phyloP scores from a whole-genome alignment of 1,140 invertebrate species.

The Frieseomelitta varia region DNA sequence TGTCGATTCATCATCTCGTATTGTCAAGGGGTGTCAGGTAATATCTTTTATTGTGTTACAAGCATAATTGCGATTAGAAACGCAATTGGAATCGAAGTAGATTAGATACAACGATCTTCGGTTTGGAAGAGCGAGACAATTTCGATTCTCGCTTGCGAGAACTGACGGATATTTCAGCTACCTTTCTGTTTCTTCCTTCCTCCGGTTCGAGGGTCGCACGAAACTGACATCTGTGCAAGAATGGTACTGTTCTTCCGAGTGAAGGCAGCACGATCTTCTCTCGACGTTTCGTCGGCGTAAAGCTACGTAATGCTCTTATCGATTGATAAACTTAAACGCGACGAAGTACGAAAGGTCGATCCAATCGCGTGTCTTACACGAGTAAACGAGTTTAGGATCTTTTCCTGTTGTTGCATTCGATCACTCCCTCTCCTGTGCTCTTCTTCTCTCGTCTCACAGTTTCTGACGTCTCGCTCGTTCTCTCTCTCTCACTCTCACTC shows the following conservation, averaged over 20 bases:
- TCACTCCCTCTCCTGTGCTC: not conserved
- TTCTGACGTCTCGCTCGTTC: not conserved
- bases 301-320: not conserved
- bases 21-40: slow-evolving; percentile 44
- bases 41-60: slow-evolving; percentile 46
- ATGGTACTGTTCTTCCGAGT: too few relatives aligned
- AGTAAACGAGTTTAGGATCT: slow-evolving; percentile 52
- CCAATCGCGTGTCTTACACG: slow-evolving; percentile 53
- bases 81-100: slow-evolving; percentile 17
- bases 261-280: too few relatives aligned
- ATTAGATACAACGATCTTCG: slow-evolving; percentile 6
- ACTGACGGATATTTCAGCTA: not conserved
- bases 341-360: slow-evolving; percentile 43
- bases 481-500: not conserved
- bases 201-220: not conserved
- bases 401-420: slow-evolving; percentile 14
- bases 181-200: not conserved
- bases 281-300: too few relatives aligned
- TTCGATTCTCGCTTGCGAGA: not conserved
- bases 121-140: not conserved
- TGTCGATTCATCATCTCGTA: slow-evolving; percentile 17
- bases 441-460: not conserved
- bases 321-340: slow-evolving; percentile 52
- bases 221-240: slow-evolving; percentile 51
- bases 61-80: slow-evolving; percentile 32